Evolutionary conservation across 2,888 invertebrate species (phyloP).

Genomic region (Scaptomyza parva): DNA sequence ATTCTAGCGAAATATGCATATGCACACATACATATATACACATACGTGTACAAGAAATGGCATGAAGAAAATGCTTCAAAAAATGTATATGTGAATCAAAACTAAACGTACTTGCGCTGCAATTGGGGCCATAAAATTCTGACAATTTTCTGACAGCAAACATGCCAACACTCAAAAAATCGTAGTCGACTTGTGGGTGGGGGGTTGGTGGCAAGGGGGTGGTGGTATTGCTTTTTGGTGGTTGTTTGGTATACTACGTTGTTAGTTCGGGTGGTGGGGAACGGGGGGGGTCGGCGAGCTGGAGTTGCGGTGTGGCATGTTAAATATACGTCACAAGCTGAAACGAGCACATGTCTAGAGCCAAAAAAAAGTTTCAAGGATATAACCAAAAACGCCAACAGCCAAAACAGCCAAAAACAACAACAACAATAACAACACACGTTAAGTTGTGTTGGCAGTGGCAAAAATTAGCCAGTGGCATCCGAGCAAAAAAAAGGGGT

Average conservation of each 20-base stretch:
- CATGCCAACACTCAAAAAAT: constrained; percentile 80
- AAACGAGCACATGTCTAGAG: constrained; percentile 75
- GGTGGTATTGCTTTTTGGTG: constrained; percentile 3
- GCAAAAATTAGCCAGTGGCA: constrained; percentile 60
- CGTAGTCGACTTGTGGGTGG: constrained; percentile 52
- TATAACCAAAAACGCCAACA: constrained; percentile 61
- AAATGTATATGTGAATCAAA: constrained; percentile 20
- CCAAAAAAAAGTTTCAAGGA: constrained; percentile 74
- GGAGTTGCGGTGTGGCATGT: constrained; percentile 80
- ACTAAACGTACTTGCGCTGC: constrained; percentile 40
- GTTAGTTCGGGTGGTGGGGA: constrained; percentile 1
- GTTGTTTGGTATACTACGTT: constrained; percentile 7
- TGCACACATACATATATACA: constrained; percentile 19
- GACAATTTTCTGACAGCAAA: constrained; percentile 81
- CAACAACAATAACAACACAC: constrained; percentile 30
- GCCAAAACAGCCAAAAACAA: constrained; percentile 19
- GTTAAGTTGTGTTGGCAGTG: constrained; percentile 72
- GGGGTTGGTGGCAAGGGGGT: neutral
- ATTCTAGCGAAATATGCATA: constrained; percentile 65
- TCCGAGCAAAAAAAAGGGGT: constrained; percentile 50
- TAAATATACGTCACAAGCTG: constrained; percentile 74
- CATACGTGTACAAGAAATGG: constrained; percentile 1
- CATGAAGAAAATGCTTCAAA: neutral
- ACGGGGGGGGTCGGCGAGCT: no score
- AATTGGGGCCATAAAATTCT: constrained; percentile 73